phyloP scores from a whole-genome alignment of 2,113 vertebrate species.

The Peromyscus maniculatus region DNA sequence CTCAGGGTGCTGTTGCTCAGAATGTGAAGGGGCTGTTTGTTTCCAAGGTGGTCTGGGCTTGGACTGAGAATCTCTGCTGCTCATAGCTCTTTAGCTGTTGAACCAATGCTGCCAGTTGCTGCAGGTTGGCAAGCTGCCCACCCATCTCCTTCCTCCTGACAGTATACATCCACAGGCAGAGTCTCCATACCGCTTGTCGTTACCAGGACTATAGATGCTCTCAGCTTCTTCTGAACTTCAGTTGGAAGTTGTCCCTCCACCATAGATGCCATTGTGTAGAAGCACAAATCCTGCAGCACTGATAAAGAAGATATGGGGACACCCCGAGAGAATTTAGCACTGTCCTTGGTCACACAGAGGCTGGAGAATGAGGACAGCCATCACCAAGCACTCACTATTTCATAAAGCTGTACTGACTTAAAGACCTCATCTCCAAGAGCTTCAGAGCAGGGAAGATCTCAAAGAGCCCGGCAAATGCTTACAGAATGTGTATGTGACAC shows the following conservation, averaged over 20 bases:
- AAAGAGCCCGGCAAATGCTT: background rate
- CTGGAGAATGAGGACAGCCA: background rate
- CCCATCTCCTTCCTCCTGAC: background rate
- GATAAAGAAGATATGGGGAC: background rate
- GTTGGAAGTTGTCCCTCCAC: background rate
- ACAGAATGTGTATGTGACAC: rapidly evolving
- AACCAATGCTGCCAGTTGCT: rapidly evolving
- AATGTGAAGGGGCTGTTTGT: background rate
- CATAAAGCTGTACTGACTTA: too few relatives aligned
- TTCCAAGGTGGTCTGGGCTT: constrained; percentile 6
- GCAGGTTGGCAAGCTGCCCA: background rate
- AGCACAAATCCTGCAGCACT: background rate
- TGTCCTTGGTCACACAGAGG: background rate
- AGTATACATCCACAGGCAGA: background rate
- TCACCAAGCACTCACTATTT: background rate
- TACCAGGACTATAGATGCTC: background rate
- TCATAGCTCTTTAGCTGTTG: rapidly evolving
- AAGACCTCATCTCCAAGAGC: background rate
- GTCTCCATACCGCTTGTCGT: background rate
- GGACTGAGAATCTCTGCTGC: background rate
- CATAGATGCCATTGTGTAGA: background rate
- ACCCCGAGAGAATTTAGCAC: background rate
- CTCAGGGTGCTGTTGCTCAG: background rate
- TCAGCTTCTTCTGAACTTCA: background rate
- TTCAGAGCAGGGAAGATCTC: background rate